Evolutionary conservation across 2,888 invertebrate genomes (phyloP), one percentile per base, ranked within the genome.

Genomic region (Autographa gamma): DNA sequence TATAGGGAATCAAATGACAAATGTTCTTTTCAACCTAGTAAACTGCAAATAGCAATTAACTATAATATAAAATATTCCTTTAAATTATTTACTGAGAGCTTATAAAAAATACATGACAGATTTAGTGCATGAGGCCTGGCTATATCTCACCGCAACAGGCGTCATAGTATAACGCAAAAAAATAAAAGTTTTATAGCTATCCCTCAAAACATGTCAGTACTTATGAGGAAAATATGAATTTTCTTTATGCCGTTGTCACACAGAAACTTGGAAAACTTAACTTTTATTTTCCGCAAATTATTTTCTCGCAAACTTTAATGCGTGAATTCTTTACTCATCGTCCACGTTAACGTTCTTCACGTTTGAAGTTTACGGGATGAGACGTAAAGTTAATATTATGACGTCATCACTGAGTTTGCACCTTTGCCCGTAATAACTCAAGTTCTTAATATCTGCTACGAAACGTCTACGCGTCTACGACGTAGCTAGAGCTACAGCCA

Each of bases 221-320:
- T 25, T 56, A 9, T 13, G 13, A 2, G 19, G 11, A 11, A 58
- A 59, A 59, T 31, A 59, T 32, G 14, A 31, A 16, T 32, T 32
- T 16, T 16, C 16, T 59, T n/a, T 16, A 32, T 32, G 16, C 32
- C n/a, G 60, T 19, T 60, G 9, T 9, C n/a, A 25, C 16, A 63
- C 63, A 56, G 43, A 32, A 52, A 41, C 31, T 13, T 38, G 64
- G 67, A 54, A 73, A 78, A 54, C 25, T 14, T 1, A 67, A 56
- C 19, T 56, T 25, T 19, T 11, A 25, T 56, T 56, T 25, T 62
- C 34, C 63, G 56, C 60, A 59, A 32, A 11, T 32, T 71, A 81
- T 67, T 73, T 64, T 71, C 66, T 48, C n/a, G 8, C 14, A 65
- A 79, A 74, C 79, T 77, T 81, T 75, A 66, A 80, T 84, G 81